phyloP scores from a whole-genome alignment of 1,140 invertebrate genomes.

The Euura lappo region DNA sequence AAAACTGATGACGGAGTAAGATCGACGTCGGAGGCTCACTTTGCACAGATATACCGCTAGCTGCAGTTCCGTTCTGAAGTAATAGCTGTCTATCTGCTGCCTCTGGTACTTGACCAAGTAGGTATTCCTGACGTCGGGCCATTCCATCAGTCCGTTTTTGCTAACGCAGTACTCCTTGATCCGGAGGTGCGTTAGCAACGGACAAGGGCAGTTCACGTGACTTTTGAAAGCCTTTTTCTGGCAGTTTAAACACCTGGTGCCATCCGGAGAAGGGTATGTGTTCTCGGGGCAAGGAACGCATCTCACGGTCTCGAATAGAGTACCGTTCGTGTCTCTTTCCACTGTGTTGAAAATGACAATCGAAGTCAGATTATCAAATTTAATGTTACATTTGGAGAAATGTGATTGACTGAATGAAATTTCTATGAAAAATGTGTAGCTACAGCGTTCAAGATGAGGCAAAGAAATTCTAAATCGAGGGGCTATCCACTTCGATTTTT shows the following conservation, averaged over 20 bases:
- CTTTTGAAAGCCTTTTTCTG: constrained; percentile 31
- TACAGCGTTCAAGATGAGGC: too few relatives aligned
- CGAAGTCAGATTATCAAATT: constrained; percentile 21
- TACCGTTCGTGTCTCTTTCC: constrained; percentile 54
- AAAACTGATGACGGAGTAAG: neutral
- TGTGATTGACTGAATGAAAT: constrained; percentile 15
- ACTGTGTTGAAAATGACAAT: constrained; percentile 40
- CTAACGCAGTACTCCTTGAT: constrained; percentile 54
- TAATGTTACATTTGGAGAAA: constrained; percentile 10
- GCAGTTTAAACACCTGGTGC: constrained; percentile 56
- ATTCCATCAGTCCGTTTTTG: constrained; percentile 39
- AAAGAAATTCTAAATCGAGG: too few relatives aligned
- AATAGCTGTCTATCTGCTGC: constrained; percentile 55
- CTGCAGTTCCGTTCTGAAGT: constrained; percentile 59
- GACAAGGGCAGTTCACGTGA: constrained; percentile 42
- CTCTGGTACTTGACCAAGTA: constrained; percentile 53
- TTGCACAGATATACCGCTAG: constrained; percentile 61
- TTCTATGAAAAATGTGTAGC: neutral
- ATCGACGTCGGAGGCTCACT: constrained; percentile 42
- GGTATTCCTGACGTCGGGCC: constrained; percentile 45
- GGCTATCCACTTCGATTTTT: too few relatives aligned
- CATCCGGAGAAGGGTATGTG: constrained; percentile 51
- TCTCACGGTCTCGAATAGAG: constrained; percentile 39
- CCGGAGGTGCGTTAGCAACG: constrained; percentile 34
- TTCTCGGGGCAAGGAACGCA: constrained; percentile 59